A percentile compares a stretch with the other conserved stretches of the same genome.
phyloP scores from a whole-genome alignment of 1,140 invertebrate genomes.

The Bombus haemorrhoidalis region DNA sequence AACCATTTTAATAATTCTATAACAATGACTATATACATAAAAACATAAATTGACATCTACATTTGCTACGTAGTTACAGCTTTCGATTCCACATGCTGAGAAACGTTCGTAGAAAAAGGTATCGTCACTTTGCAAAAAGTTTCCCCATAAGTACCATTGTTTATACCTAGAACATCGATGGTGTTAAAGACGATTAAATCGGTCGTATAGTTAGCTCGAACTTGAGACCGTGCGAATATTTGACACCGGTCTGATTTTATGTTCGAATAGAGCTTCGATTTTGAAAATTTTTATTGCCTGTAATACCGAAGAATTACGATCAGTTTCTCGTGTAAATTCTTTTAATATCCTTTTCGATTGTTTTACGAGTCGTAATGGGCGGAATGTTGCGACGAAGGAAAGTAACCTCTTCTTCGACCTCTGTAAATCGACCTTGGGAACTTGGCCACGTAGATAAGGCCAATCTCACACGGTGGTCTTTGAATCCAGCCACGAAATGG shows the following conservation, averaged over 20 bases:
- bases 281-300: not conserved
- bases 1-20: not conserved
- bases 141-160: not conserved
- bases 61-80: too few species aligned
- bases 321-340: conserved; percentile 30
- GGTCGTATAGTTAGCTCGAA: not conserved
- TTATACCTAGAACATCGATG: too few species aligned
- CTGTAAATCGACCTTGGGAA: not conserved
- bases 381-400: not conserved
- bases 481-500: not conserved
- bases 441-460: conserved; percentile 25
- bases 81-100: too few species aligned
- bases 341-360: conserved; percentile 22
- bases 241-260: not conserved
- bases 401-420: not conserved
- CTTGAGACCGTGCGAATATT: not conserved
- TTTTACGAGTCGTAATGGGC: conserved; percentile 18
- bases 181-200: not conserved
- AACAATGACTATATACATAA: not conserved
- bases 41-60: not conserved
- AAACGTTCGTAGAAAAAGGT: not conserved
- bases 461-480: not conserved
- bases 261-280: not conserved
- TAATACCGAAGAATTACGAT: not conserved
- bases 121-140: not conserved